Evolutionary conservation across 2,888 invertebrate species (phyloP).

Genomic region (Penaeus monodon): DNA sequence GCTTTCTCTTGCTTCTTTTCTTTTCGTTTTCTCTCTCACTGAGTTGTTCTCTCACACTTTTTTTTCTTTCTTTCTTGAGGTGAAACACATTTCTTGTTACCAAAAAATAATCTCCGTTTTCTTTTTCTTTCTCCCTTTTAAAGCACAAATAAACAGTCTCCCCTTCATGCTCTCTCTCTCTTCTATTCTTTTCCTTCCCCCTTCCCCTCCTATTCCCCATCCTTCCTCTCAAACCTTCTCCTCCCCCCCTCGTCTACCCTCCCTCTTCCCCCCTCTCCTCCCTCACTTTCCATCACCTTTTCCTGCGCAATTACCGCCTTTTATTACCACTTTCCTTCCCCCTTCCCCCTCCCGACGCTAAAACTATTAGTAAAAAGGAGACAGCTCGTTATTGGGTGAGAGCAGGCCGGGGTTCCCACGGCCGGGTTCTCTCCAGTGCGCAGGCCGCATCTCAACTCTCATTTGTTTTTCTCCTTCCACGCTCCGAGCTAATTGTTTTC

Average conservation of each 20-base stretch:
- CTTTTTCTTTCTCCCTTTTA: no score
- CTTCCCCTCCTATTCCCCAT: neutral
- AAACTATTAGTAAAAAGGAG: slow-evolving; percentile 27
- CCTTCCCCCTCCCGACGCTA: slow-evolving; percentile 23
- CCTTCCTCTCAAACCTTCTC: no score
- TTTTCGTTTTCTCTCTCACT: no score
- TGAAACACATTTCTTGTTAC: no score
- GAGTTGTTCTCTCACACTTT: no score
- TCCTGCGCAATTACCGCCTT: slow-evolving; percentile 22
- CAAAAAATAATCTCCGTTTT: no score
- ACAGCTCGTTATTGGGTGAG: slow-evolving; percentile 14
- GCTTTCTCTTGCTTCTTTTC: no score
- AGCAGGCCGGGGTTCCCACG: slow-evolving; percentile 1
- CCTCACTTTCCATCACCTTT: no score
- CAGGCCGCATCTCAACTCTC: slow-evolving; percentile 8
- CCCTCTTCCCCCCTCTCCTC: neutral
- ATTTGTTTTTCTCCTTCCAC: slow-evolving; percentile 10
- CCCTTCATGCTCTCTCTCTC: no score
- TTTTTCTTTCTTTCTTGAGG: no score
- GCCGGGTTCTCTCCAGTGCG: neutral
- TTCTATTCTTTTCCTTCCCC: no score
- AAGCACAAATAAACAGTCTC: no score
- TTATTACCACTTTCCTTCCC: slow-evolving; percentile 25
- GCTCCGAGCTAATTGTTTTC: slow-evolving; percentile 10
- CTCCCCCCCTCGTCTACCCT: neutral